A percentile compares a stretch with the other conserved stretches of the same genome.
Evolutionary conservation across 2,888 invertebrate genomes (phyloP).

Genomic region (Hymenopus coronatus): DNA sequence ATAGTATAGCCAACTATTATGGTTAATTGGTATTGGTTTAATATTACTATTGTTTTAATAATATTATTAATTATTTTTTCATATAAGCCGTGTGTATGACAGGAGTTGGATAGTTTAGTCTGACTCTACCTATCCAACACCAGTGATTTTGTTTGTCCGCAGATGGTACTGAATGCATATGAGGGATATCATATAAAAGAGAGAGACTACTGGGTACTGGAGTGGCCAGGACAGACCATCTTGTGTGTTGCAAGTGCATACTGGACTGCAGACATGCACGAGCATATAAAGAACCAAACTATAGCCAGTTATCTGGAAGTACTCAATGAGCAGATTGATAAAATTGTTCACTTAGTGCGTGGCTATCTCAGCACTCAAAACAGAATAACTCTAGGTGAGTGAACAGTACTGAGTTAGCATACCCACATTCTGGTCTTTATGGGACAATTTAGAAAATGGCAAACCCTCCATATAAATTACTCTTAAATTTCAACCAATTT

Average conservation of each 20-base stretch:
- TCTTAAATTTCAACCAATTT: too few relatives aligned
- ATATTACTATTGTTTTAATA: neutral
- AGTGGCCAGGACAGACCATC: constrained; percentile 91
- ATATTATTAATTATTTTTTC: neutral
- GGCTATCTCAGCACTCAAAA: constrained; percentile 83
- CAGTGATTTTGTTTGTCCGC: neutral
- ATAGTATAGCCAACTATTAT: too few relatives aligned
- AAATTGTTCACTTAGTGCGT: constrained; percentile 80
- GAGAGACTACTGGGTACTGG: constrained; percentile 77
- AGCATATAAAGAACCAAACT: constrained; percentile 62
- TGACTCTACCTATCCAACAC: too few relatives aligned
- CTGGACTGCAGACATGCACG: constrained; percentile 89
- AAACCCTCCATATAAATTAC: too few relatives aligned
- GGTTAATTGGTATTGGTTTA: too few relatives aligned
- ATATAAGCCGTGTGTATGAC: too few relatives aligned
- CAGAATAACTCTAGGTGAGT: constrained; percentile 76
- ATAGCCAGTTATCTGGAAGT: constrained; percentile 64
- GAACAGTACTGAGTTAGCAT: too few relatives aligned
- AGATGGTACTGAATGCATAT: constrained; percentile 66
- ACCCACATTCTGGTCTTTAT: too few relatives aligned
- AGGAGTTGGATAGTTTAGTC: neutral
- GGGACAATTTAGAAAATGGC: too few relatives aligned
- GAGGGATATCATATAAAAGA: constrained; percentile 64
- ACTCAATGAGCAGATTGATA: constrained; percentile 74
- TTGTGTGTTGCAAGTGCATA: constrained; percentile 81